Percentiles rank a stretch among this genome's conserved stretches.
Evolutionary conservation across 2,888 invertebrate species (phyloP).

Genomic region (Agrotis ipsilon): DNA sequence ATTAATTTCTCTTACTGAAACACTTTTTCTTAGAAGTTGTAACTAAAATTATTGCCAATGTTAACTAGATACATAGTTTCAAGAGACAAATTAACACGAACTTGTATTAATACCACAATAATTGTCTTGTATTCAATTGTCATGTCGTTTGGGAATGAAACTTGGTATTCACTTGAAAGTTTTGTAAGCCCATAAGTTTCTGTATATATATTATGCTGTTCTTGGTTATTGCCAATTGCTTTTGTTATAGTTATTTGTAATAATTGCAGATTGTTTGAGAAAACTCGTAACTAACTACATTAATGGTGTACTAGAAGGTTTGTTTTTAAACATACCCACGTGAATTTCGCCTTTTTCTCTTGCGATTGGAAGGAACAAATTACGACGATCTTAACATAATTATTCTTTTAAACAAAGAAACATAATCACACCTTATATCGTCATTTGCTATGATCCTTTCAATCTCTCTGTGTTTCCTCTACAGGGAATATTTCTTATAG

Average conservation of each 20-base stretch:
- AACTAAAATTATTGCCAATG: neutral
- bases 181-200: slow-evolving; percentile 26
- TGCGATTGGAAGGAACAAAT: too few relatives aligned
- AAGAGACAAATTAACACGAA: slow-evolving; percentile 12
- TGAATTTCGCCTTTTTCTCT: too few relatives aligned
- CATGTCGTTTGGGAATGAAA: slow-evolving; percentile 13
- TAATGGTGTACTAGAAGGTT: neutral
- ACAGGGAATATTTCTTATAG: too few relatives aligned
- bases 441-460: too few relatives aligned
- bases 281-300: neutral
- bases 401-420: too few relatives aligned
- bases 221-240: slow-evolving; percentile 10
- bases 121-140: slow-evolving; percentile 29
- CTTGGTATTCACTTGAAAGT: slow-evolving; percentile 27
- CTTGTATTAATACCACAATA: slow-evolving; percentile 1
- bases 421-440: too few relatives aligned
- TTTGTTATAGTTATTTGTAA: slow-evolving; percentile 18
- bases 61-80: neutral
- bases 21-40: neutral
- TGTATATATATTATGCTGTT: slow-evolving; percentile 17
- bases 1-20: too few relatives aligned
- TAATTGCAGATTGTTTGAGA: slow-evolving; percentile 9
- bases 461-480: too few relatives aligned
- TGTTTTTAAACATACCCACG: too few relatives aligned
- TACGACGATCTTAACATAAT: too few relatives aligned